Evolutionary conservation across 2,113 vertebrate genomes (phyloP), one percentile per base, ranked within the genome.

Genomic region (Ptilorrhoa leucosticta): DNA sequence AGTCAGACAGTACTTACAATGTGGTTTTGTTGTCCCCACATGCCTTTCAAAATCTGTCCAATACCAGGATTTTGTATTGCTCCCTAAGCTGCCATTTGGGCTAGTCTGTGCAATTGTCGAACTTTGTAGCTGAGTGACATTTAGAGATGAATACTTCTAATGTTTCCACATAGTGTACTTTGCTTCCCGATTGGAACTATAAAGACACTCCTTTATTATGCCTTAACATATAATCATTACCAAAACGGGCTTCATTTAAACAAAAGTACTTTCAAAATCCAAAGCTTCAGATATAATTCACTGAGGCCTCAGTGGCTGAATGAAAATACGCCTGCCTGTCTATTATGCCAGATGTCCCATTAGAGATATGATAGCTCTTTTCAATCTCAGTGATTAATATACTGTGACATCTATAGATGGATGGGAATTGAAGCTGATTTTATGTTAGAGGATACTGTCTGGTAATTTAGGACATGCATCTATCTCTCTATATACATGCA

Each of bases 191-290:
- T 35, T 86, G 90, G 70, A 86, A 68, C 66, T 81, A 61, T 96
- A 82, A 90, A 78, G 79, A 68, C 21, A 53, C 15, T 87, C 40
- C 44, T 90, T 95, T 85, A 76, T 81, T 93, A 83, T 78, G 60
- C 44, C 72, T 96, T 92, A 89, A 77, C 75, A n/a, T 92, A 88
- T 75, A 88, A 90, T 89, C 77, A 92, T 94, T 94, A 64, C 72
- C 57, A 83, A 82, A 95, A 92, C 12, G 37, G 63, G 44, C 71
- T 92, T 26, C 28, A 33, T 92, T 97, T 90, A 88, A 84, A 90
- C 31, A 86, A 63, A 96, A 93, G 64, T 77, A 56, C 51, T 87
- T 92, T 89, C 57, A 91, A 90, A 93, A 78, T 89, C 85, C 80
- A 70, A 61, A 83, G 35, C 93, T 93, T 84, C 40, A 47, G 16